phyloP scores from a whole-genome alignment of 2,113 vertebrate species.

The Zosterops hypoxanthus region DNA sequence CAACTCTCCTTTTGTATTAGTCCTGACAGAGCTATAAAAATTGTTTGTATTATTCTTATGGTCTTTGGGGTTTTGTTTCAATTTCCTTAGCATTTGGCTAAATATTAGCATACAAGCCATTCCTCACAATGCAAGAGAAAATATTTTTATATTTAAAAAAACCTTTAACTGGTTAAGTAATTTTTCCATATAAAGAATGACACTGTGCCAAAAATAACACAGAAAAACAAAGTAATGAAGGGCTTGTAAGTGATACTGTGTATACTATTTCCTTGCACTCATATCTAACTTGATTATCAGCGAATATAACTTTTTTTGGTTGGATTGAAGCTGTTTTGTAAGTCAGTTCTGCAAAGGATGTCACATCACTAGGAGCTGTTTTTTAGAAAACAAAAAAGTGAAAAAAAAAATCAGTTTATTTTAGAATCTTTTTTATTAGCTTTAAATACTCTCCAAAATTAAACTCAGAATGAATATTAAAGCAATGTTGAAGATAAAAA shows the following conservation, averaged over 20 bases:
- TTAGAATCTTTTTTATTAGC: background rate
- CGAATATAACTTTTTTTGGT: background rate
- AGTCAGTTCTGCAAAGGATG: background rate
- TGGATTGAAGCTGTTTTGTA: background rate
- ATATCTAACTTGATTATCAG: background rate
- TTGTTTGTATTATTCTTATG: background rate
- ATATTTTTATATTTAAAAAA: background rate
- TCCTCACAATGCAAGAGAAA: background rate
- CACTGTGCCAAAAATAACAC: background rate
- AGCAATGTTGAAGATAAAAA: background rate
- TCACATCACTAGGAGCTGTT: background rate
- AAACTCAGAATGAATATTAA: background rate
- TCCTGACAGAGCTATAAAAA: background rate
- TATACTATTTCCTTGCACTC: background rate
- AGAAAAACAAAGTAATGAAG: background rate
- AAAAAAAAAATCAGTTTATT: background rate
- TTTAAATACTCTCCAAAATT: background rate
- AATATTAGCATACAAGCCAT: background rate
- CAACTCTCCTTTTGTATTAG: background rate
- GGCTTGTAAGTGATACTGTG: background rate
- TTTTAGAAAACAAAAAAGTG: background rate
- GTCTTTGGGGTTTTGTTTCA: background rate
- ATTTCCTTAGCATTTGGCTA: conserved; percentile 2
- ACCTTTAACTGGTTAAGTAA: background rate
- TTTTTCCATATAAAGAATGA: background rate